Conservation (phyloP, 2,797 vertebrate species). For the Oceanodroma leucorhoa region DNA sequence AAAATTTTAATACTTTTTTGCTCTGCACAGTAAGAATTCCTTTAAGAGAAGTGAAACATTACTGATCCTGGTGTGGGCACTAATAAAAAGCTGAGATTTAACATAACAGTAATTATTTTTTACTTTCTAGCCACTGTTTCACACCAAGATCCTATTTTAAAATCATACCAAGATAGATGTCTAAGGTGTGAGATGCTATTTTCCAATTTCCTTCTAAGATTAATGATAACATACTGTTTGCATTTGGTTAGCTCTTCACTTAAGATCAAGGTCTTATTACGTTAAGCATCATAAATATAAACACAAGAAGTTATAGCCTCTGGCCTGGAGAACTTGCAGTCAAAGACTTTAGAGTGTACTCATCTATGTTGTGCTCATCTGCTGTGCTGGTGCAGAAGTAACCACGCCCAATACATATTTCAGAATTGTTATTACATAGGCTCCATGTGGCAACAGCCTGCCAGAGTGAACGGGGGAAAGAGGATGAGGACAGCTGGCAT, state of each 20-base stretch:
- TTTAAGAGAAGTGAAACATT: neutral
- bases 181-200: neutral
- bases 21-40: neutral
- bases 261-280: neutral
- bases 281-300: neutral
- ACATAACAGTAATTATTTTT: neutral
- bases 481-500: neutral
- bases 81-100: neutral
- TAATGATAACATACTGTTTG: neutral
- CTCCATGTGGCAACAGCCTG: neutral
- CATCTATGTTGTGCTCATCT: neutral
- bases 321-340: neutral
- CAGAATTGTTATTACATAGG: neutral
- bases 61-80: neutral
- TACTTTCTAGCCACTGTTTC: neutral
- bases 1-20: neutral
- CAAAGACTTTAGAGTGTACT: neutral
- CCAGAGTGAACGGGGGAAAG: neutral
- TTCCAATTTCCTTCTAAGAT: neutral
- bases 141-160: neutral
- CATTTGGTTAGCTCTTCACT: neutral
- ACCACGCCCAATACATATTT: accelerated
- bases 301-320: neutral
- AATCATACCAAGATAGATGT: neutral
- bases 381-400: neutral